Evolutionary conservation across 2,888 invertebrate species (phyloP).

Genomic region (Drosophila villosipedis): DNA sequence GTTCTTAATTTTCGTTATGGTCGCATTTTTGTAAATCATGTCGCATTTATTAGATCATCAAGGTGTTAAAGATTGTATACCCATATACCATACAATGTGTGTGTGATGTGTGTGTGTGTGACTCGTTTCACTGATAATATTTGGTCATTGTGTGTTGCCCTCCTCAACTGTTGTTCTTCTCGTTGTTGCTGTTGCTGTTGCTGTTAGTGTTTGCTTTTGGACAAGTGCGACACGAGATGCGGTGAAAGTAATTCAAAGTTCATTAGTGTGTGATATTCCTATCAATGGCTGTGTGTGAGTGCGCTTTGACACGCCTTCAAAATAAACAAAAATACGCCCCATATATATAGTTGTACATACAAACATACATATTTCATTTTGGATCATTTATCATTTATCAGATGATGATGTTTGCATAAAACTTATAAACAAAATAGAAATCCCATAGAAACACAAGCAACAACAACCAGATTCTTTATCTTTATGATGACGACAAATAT

Average conservation of each 20-base stretch:
- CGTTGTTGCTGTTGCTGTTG: constrained; percentile 15
- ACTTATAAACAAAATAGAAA: constrained; percentile 11
- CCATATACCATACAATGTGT: background rate
- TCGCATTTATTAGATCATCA: constrained; percentile 80
- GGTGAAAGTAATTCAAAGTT: constrained; percentile 73
- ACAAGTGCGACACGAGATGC: constrained; percentile 41
- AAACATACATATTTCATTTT: constrained; percentile 21
- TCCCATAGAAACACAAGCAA: background rate
- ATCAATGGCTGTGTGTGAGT: constrained; percentile 3
- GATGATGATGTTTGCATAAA: constrained; percentile 39
- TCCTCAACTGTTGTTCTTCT: constrained; percentile 43
- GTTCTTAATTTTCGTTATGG: constrained; percentile 55
- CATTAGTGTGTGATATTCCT: constrained; percentile 54
- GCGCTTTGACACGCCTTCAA: constrained; percentile 48
- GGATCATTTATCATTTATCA: constrained; percentile 44
- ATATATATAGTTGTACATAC: background rate
- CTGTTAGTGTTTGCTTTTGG: constrained; percentile 25
- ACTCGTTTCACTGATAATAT: constrained; percentile 75
- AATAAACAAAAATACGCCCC: constrained; percentile 37
- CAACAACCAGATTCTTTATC: constrained; percentile 40
- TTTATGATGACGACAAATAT: constrained; percentile 37
- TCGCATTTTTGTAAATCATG: constrained; percentile 74
- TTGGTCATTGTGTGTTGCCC: constrained; percentile 43
- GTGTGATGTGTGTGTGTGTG: constrained; percentile 11
- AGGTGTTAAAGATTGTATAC: constrained; percentile 77